A percentile compares a stretch with the other conserved stretches of the same genome.
Evolutionary conservation across 1,140 invertebrate species (phyloP).

Genomic region (Holotrichia oblita): DNA sequence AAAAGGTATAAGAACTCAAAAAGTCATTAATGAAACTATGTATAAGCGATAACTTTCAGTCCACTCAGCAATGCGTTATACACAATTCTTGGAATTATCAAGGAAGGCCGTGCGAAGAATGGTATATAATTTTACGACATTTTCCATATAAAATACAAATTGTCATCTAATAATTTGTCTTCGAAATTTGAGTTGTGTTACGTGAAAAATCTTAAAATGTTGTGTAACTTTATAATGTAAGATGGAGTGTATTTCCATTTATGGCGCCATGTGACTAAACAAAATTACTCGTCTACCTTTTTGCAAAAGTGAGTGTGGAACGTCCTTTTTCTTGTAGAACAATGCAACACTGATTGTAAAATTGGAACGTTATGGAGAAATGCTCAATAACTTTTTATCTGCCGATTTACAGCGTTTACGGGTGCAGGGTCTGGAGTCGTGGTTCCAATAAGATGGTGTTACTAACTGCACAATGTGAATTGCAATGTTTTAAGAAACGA

Average conservation of each 20-base stretch:
- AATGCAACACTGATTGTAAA: too few species aligned
- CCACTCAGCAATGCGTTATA: background rate
- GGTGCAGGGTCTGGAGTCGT: too few species aligned
- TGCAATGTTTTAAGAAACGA: too few species aligned
- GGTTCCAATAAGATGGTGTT: too few species aligned
- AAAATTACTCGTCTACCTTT: background rate
- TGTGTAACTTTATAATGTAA: background rate
- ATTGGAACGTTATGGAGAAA: too few species aligned
- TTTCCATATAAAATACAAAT: background rate
- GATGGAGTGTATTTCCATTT: conserved; percentile 15
- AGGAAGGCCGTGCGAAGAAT: background rate
- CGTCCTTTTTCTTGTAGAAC: too few species aligned
- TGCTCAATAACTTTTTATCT: too few species aligned
- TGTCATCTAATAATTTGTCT: background rate
- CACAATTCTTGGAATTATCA: too few species aligned
- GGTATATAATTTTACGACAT: too few species aligned
- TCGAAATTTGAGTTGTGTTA: background rate
- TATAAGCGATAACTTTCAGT: background rate
- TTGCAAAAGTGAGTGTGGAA: background rate
- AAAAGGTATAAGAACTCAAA: background rate
- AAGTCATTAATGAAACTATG: background rate
- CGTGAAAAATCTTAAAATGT: background rate
- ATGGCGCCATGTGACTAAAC: background rate
- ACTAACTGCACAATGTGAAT: too few species aligned
- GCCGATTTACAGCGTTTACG: too few species aligned